Base-by-base conservation (phyloP, 2,888 invertebrate genomes). In the Archaeoteleia sp. region DNA sequence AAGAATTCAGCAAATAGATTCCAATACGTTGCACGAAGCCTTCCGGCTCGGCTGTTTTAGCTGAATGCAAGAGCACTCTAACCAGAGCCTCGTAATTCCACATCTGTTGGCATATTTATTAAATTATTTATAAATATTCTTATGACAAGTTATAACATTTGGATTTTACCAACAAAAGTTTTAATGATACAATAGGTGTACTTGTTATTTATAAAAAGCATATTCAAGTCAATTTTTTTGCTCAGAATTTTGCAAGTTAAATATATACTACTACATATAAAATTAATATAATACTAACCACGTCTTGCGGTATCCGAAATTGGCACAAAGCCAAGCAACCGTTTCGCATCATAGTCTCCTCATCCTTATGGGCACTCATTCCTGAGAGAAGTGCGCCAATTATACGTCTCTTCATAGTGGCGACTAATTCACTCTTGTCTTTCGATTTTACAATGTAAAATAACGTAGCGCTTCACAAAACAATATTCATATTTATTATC, bases 341-440 rank as follows among this genome's bases (percentile, higher is more conserved):
- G 86, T 98, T 98, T 51, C 97, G 88, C 91, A 98, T 94, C 96
- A 98, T 96, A 15, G 95, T 96, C 74, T 94, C 93, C 82, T 97
- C 96, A 23, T 91, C 89, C 66, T 91, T 89, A 80, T 96, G 95
- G 49, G 91, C 89, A 75, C 93, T 93, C 96, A 97, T 97, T 10
- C 94, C 96, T 80, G 95, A 93, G 25, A 97, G 87, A 48, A 97
- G 87, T 0, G 94, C 92, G 0, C 91, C 90, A 51, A 97, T 93
- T 61, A 96, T 94, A 77, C 91, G 90, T 79, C 91, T 89, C 80
- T 94, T 94, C 63, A 95, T 87, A 75, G 90, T 89, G 9, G 91
- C 89, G 17, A 92, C 92, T 70, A 95, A 89, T 72, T 90, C 89
- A 3, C 89, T 88, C 73, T 91, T 92, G 77, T 95, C 93, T 71